A percentile compares a stretch with the other conserved stretches of the same genome.
phyloP scores from a whole-genome alignment of 37 sponge, comb jelly and placozoan genomes.

The Axinella damicornis region DNA sequence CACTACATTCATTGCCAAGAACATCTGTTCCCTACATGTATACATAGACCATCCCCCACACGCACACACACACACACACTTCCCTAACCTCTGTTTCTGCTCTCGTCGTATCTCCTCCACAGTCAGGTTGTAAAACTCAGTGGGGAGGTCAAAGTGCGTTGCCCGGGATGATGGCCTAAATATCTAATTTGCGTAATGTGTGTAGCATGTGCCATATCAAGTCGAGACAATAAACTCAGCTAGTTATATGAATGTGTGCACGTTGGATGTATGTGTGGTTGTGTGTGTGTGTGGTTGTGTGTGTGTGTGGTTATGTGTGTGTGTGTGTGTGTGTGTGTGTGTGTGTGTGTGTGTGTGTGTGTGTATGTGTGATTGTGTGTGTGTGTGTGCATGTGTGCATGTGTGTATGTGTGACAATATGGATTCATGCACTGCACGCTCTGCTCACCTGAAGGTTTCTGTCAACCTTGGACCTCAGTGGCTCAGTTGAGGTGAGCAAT shows the following conservation, averaged over 20 bases:
- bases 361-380: no score
- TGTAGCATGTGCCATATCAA: neutral
- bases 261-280: no score
- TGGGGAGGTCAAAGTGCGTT: slow-evolving; percentile 66
- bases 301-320: no score
- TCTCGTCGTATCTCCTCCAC: slow-evolving; percentile 79
- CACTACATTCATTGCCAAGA: neutral
- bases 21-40: no score
- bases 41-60: neutral
- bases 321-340: no score
- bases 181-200: slow-evolving; percentile 16
- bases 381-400: no score
- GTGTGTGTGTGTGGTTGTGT: no score
- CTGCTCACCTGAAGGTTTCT: slow-evolving; percentile 47
- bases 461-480: slow-evolving; percentile 67
- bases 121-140: slow-evolving; percentile 59
- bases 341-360: no score
- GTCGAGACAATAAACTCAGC: neutral
- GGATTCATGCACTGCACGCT: no score
- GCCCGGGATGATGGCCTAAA: slow-evolving; percentile 39
- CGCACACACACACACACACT: slow-evolving; percentile 10
- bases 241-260: no score
- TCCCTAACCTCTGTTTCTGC: slow-evolving; percentile 61
- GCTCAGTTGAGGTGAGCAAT: slow-evolving; percentile 32
- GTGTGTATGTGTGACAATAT: no score